Percentiles rank a stretch among this genome's conserved stretches.
Evolutionary conservation across 1,140 invertebrate species (phyloP).

Genomic region (Drosophila watanabei): DNA sequence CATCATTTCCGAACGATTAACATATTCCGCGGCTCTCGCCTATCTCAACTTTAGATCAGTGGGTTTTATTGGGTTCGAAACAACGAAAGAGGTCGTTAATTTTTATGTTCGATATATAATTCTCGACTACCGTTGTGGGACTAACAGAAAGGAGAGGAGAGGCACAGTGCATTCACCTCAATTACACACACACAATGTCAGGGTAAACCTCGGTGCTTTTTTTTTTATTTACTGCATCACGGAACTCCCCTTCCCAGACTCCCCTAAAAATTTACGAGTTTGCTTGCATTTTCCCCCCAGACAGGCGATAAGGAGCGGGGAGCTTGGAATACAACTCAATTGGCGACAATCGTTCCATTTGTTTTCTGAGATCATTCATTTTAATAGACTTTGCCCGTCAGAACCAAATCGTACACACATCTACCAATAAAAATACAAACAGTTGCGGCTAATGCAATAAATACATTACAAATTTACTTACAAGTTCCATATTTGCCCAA

Average conservation of each 20-base stretch:
- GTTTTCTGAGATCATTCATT: slow-evolving; percentile 61
- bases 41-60: slow-evolving; percentile 30
- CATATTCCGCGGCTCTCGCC: slow-evolving; percentile 24
- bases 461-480: not conserved
- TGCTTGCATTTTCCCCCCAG: slow-evolving; percentile 24
- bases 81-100: slow-evolving; percentile 28
- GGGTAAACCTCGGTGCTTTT: slow-evolving; percentile 29
- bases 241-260: slow-evolving; percentile 8
- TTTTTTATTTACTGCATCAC: slow-evolving; percentile 7
- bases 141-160: not conserved
- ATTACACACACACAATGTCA: slow-evolving; percentile 22
- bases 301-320: slow-evolving; percentile 45
- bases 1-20: slow-evolving; percentile 28
- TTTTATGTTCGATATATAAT: slow-evolving; percentile 21
- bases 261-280: slow-evolving; percentile 29
- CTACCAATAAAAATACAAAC: slow-evolving; percentile 4
- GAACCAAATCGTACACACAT: slow-evolving; percentile 23
- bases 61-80: slow-evolving; percentile 22
- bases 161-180: slow-evolving; percentile 60
- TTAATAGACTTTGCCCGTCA: slow-evolving; percentile 53
- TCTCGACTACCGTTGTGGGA: slow-evolving; percentile 30
- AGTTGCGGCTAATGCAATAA: too few relatives aligned
- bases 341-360: slow-evolving; percentile 64
- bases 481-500: not conserved
- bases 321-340: slow-evolving; percentile 46